phyloP scores from a whole-genome alignment of 2,888 invertebrate genomes.

The Sphinx pinastri region DNA sequence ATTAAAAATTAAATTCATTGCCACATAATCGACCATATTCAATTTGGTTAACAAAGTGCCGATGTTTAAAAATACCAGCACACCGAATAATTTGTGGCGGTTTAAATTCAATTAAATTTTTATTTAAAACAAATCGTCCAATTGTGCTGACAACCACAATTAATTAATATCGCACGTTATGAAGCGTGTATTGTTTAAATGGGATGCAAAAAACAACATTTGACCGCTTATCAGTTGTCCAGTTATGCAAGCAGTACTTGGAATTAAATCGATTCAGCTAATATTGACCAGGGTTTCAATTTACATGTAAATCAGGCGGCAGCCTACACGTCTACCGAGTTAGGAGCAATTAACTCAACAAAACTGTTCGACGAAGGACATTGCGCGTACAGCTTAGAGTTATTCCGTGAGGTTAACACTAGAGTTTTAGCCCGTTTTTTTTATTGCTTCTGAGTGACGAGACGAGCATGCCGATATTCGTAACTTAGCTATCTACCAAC shows the following conservation, averaged over 20 bases:
- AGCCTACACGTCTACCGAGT: constrained; percentile 30
- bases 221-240: constrained; percentile 7
- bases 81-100: not conserved
- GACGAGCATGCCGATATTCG: no score
- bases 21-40: no score
- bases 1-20: no score
- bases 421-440: not conserved
- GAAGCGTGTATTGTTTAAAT: constrained; percentile 13
- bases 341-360: constrained; percentile 40
- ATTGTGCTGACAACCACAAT: not conserved
- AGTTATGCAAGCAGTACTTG: constrained; percentile 17
- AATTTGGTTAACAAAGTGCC: no score
- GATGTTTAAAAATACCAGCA: not conserved
- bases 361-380: constrained; percentile 33
- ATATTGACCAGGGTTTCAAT: constrained; percentile 60
- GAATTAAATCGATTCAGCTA: constrained; percentile 50
- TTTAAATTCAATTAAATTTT: not conserved
- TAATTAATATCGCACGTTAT: constrained; percentile 2
- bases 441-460: not conserved
- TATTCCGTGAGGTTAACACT: not conserved
- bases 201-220: constrained; percentile 22
- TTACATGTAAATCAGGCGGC: constrained; percentile 57
- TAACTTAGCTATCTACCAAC: no score
- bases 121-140: not conserved
- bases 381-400: not conserved